These are phyloP conservation scores for Cyclargus thomasi DNA, from an alignment of 1,140 invertebrate species.

Conservation along the genomic window DNA sequence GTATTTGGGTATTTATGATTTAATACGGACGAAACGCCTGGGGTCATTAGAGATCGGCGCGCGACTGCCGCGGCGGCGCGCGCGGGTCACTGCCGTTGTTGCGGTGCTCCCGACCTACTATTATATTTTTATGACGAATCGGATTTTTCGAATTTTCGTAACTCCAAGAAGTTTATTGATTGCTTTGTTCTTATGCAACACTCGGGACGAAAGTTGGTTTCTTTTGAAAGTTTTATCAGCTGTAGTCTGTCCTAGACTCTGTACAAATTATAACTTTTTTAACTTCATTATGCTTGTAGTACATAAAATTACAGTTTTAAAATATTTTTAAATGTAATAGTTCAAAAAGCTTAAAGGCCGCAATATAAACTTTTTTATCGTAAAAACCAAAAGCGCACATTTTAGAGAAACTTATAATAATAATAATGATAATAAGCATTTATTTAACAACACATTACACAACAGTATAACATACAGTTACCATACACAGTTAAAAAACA, in stretches of 20 bases:
- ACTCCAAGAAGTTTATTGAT: constrained; percentile 16
- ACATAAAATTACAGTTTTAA: too few species aligned
- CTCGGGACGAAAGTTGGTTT: not conserved
- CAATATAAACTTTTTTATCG: too few species aligned
- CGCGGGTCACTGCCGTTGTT: constrained; percentile 67
- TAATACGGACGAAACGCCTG: constrained; percentile 57
- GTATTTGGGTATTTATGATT: constrained; percentile 47
- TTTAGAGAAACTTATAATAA: too few species aligned
- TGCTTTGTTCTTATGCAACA: not conserved
- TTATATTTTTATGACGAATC: constrained; percentile 74
- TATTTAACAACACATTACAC: too few species aligned
- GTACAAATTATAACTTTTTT: not conserved
- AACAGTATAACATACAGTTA: too few species aligned
- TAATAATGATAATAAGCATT: too few species aligned
- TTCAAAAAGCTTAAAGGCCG: too few species aligned
- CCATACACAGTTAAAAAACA: too few species aligned
- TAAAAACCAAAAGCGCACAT: too few species aligned
- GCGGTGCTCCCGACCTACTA: constrained; percentile 68
- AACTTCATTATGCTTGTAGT: too few species aligned
- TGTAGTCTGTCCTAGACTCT: too few species aligned
- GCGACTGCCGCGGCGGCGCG: constrained; percentile 73
- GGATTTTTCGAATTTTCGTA: constrained; percentile 42
- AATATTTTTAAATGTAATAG: too few species aligned
- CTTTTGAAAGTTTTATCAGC: not conserved
- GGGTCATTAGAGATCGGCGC: constrained; percentile 70